Conservation (phyloP, 2,797 vertebrate genomes). For the Spinibarbus caldwelli region DNA sequence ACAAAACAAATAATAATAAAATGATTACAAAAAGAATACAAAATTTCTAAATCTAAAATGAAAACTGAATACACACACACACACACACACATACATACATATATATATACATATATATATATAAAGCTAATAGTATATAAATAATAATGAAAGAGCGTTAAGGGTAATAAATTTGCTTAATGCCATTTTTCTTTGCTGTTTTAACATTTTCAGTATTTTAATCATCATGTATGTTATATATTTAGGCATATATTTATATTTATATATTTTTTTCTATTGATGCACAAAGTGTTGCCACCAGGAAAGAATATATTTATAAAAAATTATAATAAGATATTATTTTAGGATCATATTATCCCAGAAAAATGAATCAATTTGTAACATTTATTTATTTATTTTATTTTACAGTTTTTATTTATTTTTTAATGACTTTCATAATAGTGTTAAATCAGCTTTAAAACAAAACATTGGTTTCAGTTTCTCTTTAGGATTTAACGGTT, state of each 20-base stretch:
- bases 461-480: neutral
- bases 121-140: neutral
- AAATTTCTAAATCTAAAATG: neutral
- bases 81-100: too few species aligned
- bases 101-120: neutral
- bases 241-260: neutral
- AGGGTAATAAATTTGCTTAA: neutral
- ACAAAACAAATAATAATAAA: neutral
- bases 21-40: neutral
- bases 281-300: neutral
- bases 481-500: neutral
- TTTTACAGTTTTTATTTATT: neutral
- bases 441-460: neutral
- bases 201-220: neutral
- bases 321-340: neutral
- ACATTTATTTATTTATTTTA: too few species aligned
- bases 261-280: neutral
- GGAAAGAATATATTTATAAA: neutral
- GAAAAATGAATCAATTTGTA: too few species aligned
- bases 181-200: neutral
- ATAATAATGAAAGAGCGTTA: neutral
- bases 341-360: too few species aligned
- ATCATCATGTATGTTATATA: neutral
- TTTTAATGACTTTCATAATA: neutral
- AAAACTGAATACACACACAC: neutral